Evolutionary conservation across 53 echinoderm and acorn worm genomes (phyloP).

Genomic region (Zoroaster sp.): DNA sequence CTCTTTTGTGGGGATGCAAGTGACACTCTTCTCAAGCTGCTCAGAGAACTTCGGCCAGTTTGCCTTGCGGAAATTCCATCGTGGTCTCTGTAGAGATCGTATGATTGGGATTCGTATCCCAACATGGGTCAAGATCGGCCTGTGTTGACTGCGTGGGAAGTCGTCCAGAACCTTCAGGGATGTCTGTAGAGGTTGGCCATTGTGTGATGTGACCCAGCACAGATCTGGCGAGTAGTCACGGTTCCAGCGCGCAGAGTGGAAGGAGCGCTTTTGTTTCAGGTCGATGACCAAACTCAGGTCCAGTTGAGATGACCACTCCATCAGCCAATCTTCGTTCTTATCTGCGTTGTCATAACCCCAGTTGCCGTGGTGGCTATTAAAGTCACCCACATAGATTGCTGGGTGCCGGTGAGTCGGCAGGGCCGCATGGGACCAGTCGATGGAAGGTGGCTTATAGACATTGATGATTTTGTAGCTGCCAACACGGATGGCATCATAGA

Average conservation of each 20-base stretch:
- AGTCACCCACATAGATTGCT: constrained; percentile 19
- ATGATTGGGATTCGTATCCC: constrained; percentile 7
- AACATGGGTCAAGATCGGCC: not conserved
- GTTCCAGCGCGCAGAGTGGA: constrained; percentile 5
- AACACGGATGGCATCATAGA: not conserved
- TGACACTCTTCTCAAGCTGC: not conserved
- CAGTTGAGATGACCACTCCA: not conserved
- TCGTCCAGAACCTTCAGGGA: not conserved
- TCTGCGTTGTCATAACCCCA: constrained; percentile 2
- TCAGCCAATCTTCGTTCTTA: not conserved
- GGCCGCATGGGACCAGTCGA: not conserved
- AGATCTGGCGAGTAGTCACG: constrained; percentile 9
- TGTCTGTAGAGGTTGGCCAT: not conserved
- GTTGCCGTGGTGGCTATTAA: not conserved
- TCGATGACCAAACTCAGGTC: not conserved
- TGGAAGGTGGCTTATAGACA: constrained; percentile 19
- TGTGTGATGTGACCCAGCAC: not conserved
- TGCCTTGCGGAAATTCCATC: constrained; percentile 3
- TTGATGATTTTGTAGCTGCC: constrained; percentile 2
- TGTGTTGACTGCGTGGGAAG: not conserved
- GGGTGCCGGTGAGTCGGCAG: not conserved
- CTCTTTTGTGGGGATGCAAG: not conserved
- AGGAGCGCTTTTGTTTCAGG: constrained; percentile 19
- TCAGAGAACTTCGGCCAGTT: not conserved
- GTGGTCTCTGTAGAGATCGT: not conserved